Evolutionary conservation across 2,113 vertebrate genomes (phyloP), one percentile per base, ranked within the genome.

Genomic region (Cryptomyrus ogoouensis): DNA sequence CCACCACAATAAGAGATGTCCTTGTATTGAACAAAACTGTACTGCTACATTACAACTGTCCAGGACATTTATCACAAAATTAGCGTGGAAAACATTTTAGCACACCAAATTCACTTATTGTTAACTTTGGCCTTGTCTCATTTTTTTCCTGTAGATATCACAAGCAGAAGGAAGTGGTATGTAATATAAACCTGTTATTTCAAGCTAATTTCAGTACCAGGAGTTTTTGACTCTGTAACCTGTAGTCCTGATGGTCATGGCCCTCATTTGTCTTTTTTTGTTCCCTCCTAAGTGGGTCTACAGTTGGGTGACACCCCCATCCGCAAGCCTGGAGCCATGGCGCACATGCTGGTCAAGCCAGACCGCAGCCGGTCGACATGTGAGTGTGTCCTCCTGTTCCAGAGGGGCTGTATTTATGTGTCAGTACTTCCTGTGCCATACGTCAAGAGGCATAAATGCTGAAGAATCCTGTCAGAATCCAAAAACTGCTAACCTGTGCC

Each of bases 91-190:
- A 39, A n/a, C 19, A 84, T 84, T 35, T 87, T 52, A 46, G 27
- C 44, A 47, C 21, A 3, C 0, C 2, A 47, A 47, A 84, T 47
- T n/a, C 83, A 47, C 8, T 19, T 3, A 39, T 19, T 74, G 47
- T 10, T 90, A 47, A 90, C 86, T 27, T 0, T 74, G 35, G 87
- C 10, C 88, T 0, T 88, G 19, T 46, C 52, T 88, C 3, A 56
- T 70, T 83, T 90, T 58, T 74, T 13, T 19, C 56, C 21, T 49
- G 7, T 17, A 92, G 90, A 77, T 70, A 44, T 74, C 83, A 24
- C 19, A 90, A 89, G n/a, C 42, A 66, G 86, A 90, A 88, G 91
- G 44, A 91, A 90, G 74, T 93, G 90, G 95, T 95, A 93, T 0
- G 89, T 90, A 50, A 0, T 44, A 62, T 24, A 44, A 42, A n/a